phyloP scores from a whole-genome alignment of 1,140 invertebrate genomes.

The Drosophila trapezifrons region DNA sequence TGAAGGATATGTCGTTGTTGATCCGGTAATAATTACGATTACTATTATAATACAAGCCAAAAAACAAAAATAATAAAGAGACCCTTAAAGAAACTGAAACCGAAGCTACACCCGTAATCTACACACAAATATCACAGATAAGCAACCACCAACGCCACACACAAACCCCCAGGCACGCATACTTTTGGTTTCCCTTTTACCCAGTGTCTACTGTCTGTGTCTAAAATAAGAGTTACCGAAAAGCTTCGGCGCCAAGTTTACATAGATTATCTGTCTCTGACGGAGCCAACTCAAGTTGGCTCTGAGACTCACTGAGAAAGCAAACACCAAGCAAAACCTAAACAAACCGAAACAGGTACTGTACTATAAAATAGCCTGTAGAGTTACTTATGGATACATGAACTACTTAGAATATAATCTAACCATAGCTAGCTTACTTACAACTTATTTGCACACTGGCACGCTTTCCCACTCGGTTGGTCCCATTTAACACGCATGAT shows the following conservation, averaged over 20 bases:
- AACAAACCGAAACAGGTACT: conserved; percentile 40
- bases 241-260: conserved; percentile 13
- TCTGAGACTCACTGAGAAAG: conserved; percentile 50
- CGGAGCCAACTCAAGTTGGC: conserved; percentile 7
- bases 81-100: conserved; percentile 54
- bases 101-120: conserved; percentile 10
- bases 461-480: conserved; percentile 29
- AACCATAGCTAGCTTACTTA: conserved; percentile 25
- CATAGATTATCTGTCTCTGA: conserved; percentile 27
- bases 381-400: conserved; percentile 29
- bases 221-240: conserved; percentile 19
- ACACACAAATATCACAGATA: conserved; percentile 9
- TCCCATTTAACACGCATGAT: conserved; percentile 22
- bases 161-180: conserved; percentile 11
- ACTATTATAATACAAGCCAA: conserved; percentile 73
- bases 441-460: conserved; percentile 28
- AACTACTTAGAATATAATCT: conserved; percentile 18
- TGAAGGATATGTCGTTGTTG: conserved; percentile 51
- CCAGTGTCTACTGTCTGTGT: conserved; percentile 31
- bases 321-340: conserved; percentile 53
- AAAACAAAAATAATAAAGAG: conserved; percentile 71
- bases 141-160: conserved; percentile 12
- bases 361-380: conserved; percentile 39
- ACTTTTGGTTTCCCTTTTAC: conserved; percentile 4
- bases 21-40: conserved; percentile 73